These are phyloP conservation scores for Papilio glaucus DNA, from an alignment of 1,140 invertebrate genomes.

Conservation along the genomic window DNA sequence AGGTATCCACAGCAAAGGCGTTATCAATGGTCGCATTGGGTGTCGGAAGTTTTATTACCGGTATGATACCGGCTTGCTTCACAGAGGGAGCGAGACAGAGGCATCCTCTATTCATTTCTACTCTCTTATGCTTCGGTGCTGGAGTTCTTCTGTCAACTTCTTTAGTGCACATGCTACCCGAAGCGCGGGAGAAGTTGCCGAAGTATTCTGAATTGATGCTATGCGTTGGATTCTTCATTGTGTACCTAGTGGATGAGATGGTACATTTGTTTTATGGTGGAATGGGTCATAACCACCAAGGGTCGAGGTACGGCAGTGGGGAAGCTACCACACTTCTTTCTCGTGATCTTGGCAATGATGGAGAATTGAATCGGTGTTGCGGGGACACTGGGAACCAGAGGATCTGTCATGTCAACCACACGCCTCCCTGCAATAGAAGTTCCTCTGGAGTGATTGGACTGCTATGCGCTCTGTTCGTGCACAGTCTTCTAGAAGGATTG, in stretches of 20 bases:
- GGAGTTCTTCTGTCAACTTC: slow-evolving; percentile 93
- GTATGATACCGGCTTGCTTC: slow-evolving; percentile 87
- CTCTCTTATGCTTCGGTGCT: slow-evolving; percentile 91
- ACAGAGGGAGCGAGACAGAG: slow-evolving; percentile 82
- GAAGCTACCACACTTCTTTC: slow-evolving; percentile 57
- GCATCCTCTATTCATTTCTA: slow-evolving; percentile 85
- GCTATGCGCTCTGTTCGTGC: slow-evolving; percentile 89
- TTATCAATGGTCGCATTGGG: slow-evolving; percentile 88
- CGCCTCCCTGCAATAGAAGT: slow-evolving; percentile 84
- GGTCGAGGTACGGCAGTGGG: slow-evolving; percentile 58
- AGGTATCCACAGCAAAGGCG: slow-evolving; percentile 85
- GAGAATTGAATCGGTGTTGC: slow-evolving; percentile 65
- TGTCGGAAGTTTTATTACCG: slow-evolving; percentile 86
- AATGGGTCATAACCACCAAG: slow-evolving; percentile 41
- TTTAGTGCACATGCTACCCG: slow-evolving; percentile 92
- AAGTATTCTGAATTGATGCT: slow-evolving; percentile 88
- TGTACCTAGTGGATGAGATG: slow-evolving; percentile 91
- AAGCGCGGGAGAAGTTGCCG: slow-evolving; percentile 85
- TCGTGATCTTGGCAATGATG: slow-evolving; percentile 50
- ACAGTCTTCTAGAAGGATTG: slow-evolving; percentile 91
- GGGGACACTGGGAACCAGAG: slow-evolving; percentile 81
- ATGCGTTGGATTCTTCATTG: slow-evolving; percentile 90
- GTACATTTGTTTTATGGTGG: slow-evolving; percentile 86
- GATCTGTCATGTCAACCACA: slow-evolving; percentile 86
- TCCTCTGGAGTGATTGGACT: slow-evolving; percentile 85